These are phyloP conservation scores for Odocoileus virginianus DNA, from an alignment of 2,113 vertebrate genomes.

Conservation along the genomic window DNA sequence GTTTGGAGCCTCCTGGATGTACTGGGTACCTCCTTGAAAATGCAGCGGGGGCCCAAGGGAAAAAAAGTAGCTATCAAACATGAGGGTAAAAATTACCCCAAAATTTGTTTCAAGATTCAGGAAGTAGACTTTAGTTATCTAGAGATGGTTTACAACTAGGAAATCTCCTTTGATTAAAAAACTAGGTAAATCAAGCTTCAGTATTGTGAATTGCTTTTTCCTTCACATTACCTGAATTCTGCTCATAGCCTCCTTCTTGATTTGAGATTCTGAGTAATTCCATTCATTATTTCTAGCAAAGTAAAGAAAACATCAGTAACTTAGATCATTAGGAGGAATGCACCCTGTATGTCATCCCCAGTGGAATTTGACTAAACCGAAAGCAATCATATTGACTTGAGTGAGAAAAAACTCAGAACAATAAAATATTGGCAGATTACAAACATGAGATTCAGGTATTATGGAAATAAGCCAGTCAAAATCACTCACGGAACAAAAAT, in stretches of 20 bases:
- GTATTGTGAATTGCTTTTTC: not conserved
- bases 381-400: conserved; percentile 3
- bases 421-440: conserved; percentile 27
- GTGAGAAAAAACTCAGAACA: not conserved
- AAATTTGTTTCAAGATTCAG: not conserved
- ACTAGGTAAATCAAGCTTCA: not conserved
- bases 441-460: conserved; percentile 20
- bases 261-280: not conserved
- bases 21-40: not conserved
- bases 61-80: not conserved
- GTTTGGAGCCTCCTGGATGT: not conserved
- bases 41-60: rapidly evolving
- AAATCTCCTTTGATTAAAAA: not conserved
- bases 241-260: not conserved
- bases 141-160: not conserved
- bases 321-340: not conserved
- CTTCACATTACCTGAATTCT: not conserved
- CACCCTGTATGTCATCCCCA: not conserved
- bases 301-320: conserved; percentile 8
- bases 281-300: conserved; percentile 44
- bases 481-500: conserved; percentile 31
- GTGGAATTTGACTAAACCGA: not conserved
- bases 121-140: not conserved
- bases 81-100: not conserved
- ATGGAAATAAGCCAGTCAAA: conserved; percentile 44